A percentile compares a stretch with the other conserved stretches of the same genome.
Evolutionary conservation across 2,888 invertebrate species (phyloP).

Genomic region (Oxytorus armatus): DNA sequence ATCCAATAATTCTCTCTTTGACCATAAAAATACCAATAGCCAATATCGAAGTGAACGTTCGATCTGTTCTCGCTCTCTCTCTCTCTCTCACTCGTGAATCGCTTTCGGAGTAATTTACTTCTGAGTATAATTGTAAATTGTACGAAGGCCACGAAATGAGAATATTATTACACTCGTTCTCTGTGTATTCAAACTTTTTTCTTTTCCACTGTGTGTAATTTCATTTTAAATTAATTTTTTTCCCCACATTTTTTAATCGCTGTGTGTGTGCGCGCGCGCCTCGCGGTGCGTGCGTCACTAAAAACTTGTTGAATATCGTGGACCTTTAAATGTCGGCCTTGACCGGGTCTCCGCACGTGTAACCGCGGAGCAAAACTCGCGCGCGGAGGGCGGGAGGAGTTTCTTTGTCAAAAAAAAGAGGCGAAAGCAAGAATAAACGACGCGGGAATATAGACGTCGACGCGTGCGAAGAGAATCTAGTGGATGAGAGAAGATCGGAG

Average conservation of each 20-base stretch:
- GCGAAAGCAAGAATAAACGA: slow-evolving; percentile 52
- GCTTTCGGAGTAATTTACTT: slow-evolving; percentile 38
- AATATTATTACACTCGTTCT: slow-evolving; percentile 34
- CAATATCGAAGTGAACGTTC: slow-evolving; percentile 20
- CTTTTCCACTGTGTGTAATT: slow-evolving; percentile 6
- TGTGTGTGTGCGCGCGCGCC: background rate
- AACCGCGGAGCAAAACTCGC: background rate
- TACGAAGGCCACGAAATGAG: slow-evolving; percentile 53
- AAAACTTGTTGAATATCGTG: slow-evolving; percentile 62
- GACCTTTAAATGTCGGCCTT: slow-evolving; percentile 59
- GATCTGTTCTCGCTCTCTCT: slow-evolving; percentile 14
- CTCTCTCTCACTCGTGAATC: background rate
- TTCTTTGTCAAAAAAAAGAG: background rate
- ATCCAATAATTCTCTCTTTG: slow-evolving; percentile 35
- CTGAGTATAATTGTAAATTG: slow-evolving; percentile 50
- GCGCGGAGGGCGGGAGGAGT: background rate
- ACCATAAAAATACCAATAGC: slow-evolving; percentile 29
- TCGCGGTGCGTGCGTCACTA: slow-evolving; percentile 31
- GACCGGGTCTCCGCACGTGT: slow-evolving; percentile 52
- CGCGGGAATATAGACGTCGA: slow-evolving; percentile 18
- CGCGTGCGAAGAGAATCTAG: slow-evolving; percentile 39
- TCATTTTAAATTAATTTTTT: slow-evolving; percentile 11
- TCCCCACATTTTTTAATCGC: slow-evolving; percentile 7
- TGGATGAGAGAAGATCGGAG: slow-evolving; percentile 12
- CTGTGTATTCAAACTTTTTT: background rate